Evolutionary conservation across 1,140 invertebrate species (phyloP).

Genomic region (Euwallacea similis): DNA sequence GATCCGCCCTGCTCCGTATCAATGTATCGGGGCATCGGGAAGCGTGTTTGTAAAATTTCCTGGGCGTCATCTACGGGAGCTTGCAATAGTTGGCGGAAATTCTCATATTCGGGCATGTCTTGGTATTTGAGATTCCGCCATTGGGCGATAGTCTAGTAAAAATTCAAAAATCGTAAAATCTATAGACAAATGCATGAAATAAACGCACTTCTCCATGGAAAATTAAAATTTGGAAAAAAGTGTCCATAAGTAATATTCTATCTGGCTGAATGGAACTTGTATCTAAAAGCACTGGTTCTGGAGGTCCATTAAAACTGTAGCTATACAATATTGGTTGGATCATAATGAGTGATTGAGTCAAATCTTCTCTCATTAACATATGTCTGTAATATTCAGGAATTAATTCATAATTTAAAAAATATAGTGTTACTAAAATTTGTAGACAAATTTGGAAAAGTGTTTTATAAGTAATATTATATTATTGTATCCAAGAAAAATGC

Average conservation of each 20-base stretch:
- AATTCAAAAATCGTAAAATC: constrained; percentile 26
- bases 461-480: too few relatives aligned
- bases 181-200: constrained; percentile 7
- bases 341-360: constrained; percentile 98
- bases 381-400: constrained; percentile 63
- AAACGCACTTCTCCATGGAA: constrained; percentile 95
- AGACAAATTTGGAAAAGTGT: too few relatives aligned
- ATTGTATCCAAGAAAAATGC: too few relatives aligned
- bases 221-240: constrained; percentile 99
- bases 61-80: constrained; percentile 97
- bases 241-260: constrained; percentile 98
- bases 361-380: constrained; percentile 95
- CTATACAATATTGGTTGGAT: constrained; percentile 99
- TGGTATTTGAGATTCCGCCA: constrained; percentile 96
- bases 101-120: constrained; percentile 95
- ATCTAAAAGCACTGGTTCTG: constrained; percentile 96
- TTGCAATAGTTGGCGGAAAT: constrained; percentile 93
- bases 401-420: neutral
- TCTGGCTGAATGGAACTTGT: constrained; percentile 97
- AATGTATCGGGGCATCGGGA: constrained; percentile 98
- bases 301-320: constrained; percentile 97
- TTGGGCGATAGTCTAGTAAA: constrained; percentile 86
- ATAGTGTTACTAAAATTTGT: neutral
- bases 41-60: constrained; percentile 92
- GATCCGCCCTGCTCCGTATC: constrained; percentile 98